phyloP scores from a whole-genome alignment of 1,140 invertebrate genomes.

The Drosophila rufa region DNA sequence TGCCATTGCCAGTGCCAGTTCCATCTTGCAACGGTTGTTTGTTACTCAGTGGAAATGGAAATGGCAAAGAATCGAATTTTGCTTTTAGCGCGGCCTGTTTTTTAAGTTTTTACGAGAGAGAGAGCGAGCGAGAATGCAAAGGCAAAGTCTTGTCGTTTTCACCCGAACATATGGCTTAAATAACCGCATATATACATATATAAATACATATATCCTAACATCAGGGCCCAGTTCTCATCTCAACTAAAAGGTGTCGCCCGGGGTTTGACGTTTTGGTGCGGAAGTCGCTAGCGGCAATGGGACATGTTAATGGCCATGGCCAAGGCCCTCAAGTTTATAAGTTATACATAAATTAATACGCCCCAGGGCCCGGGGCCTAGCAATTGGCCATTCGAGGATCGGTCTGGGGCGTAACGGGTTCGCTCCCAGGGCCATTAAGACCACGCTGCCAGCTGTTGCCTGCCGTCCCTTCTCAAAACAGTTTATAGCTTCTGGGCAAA shows the following conservation, averaged over 20 bases:
- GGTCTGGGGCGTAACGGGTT: constrained; percentile 28
- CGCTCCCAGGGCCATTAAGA: constrained; percentile 30
- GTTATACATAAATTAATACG: constrained; percentile 62
- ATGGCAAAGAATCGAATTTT: constrained; percentile 79
- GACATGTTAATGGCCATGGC: constrained; percentile 76
- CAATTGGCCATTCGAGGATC: constrained; percentile 29
- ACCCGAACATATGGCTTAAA: constrained; percentile 75
- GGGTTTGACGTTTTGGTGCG: constrained; percentile 61
- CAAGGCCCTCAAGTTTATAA: constrained; percentile 76
- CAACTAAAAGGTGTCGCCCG: constrained; percentile 64
- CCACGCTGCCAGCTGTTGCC: constrained; percentile 62
- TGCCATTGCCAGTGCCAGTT: constrained; percentile 32
- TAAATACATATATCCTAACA: constrained; percentile 18
- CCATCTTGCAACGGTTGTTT: constrained; percentile 75
- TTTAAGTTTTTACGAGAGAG: constrained; percentile 54
- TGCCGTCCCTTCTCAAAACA: constrained; percentile 63
- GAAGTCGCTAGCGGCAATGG: constrained; percentile 66
- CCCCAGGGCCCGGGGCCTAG: constrained; percentile 19
- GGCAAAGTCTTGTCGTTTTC: constrained; percentile 69
- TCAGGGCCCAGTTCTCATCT: constrained; percentile 32
- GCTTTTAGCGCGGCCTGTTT: constrained; percentile 82
- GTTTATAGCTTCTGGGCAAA: constrained; percentile 56
- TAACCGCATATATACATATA: constrained; percentile 14
- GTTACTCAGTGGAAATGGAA: constrained; percentile 75
- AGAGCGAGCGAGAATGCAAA: constrained; percentile 4